Conservation (phyloP, 1,140 invertebrate species). For the Formica exsecta region DNA sequence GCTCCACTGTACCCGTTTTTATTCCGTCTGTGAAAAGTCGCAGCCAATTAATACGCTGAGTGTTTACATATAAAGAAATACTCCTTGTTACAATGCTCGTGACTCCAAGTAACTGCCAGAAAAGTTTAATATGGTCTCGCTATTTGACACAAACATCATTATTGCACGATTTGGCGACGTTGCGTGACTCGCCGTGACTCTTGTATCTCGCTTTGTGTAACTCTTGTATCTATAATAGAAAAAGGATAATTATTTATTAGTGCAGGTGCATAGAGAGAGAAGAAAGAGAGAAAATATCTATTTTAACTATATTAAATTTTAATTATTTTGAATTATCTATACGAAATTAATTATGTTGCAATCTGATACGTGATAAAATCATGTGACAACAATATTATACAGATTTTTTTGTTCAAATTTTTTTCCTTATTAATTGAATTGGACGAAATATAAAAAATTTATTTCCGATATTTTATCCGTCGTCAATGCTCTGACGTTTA, state of each 20-base stretch:
- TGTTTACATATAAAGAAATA: constrained; percentile 14
- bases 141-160: constrained; percentile 1
- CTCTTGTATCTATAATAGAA: not conserved
- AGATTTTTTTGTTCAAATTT: not conserved
- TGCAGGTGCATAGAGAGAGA: not conserved
- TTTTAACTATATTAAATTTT: not conserved
- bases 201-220: not conserved
- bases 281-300: not conserved
- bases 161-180: not conserved
- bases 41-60: constrained; percentile 28
- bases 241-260: not conserved
- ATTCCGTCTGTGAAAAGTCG: constrained; percentile 7
- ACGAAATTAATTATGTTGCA: not conserved
- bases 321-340: not conserved
- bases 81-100: not conserved
- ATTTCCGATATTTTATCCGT: constrained; percentile 14
- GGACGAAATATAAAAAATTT: not conserved
- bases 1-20: not conserved
- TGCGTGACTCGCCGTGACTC: not conserved
- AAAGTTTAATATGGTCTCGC: not conserved
- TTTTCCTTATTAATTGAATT: not conserved
- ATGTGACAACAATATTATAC: not conserved
- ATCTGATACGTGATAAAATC: not conserved
- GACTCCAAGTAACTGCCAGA: not conserved
- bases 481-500: constrained; percentile 16